Conservation (phyloP, 2,888 invertebrate species). For the Lasioglossum figueresi region DNA sequence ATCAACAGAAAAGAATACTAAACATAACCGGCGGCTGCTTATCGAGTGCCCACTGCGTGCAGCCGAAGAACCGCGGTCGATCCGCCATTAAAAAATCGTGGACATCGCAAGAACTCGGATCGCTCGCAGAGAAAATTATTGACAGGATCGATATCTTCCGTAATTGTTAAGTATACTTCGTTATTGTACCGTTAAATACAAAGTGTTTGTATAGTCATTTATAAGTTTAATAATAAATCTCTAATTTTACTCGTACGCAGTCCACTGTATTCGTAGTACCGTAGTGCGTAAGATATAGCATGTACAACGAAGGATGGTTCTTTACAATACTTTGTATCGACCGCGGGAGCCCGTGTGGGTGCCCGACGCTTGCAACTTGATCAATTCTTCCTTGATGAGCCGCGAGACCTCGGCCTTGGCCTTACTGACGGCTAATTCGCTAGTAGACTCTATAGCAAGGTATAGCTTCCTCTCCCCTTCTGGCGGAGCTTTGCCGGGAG, state of each 20-base stretch:
- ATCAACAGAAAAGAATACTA: background rate
- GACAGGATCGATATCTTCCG: slow-evolving; percentile 51
- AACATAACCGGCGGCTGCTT: background rate
- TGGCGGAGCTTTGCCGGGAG: slow-evolving; percentile 94
- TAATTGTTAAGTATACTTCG: slow-evolving; percentile 60
- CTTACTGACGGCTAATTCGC: slow-evolving; percentile 97
- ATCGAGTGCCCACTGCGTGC: background rate
- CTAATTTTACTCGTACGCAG: slow-evolving; percentile 61
- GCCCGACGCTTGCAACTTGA: slow-evolving; percentile 93
- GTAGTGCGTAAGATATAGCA: slow-evolving; percentile 8
- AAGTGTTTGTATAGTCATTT: slow-evolving; percentile 66
- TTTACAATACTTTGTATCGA: slow-evolving; percentile 96
- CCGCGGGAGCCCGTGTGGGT: slow-evolving; percentile 95
- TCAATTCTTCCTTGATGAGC: slow-evolving; percentile 98
- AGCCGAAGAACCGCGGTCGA: background rate
- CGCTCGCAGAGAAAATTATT: slow-evolving; percentile 41
- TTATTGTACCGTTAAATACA: slow-evolving; percentile 73
- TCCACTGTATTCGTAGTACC: slow-evolving; percentile 16
- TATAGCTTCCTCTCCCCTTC: slow-evolving; percentile 98
- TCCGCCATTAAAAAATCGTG: background rate
- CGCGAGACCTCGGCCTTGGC: slow-evolving; percentile 99
- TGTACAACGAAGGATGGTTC: slow-evolving; percentile 20
- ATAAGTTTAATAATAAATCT: slow-evolving; percentile 71
- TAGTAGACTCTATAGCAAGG: slow-evolving; percentile 99
- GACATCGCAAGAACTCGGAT: slow-evolving; percentile 34